Percentiles rank a stretch among this genome's conserved stretches.
phyloP scores from a whole-genome alignment of 2,113 vertebrate species.

The Merops nubicus region DNA sequence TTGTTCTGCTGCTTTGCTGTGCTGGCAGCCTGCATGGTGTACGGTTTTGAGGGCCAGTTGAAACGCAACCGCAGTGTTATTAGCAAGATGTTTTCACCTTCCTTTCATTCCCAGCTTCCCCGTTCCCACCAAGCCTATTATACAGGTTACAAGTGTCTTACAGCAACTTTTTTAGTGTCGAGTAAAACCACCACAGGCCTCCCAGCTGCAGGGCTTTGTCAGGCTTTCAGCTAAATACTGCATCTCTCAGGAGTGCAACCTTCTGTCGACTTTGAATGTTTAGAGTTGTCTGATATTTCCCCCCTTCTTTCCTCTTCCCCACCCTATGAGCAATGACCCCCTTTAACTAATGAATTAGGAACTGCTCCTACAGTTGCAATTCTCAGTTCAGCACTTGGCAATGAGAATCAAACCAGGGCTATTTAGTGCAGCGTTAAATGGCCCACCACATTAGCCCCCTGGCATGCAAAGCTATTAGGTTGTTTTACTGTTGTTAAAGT shows the following conservation, averaged over 20 bases:
- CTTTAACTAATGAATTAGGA: slow-evolving; percentile 83
- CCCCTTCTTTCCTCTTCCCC: slow-evolving; percentile 23
- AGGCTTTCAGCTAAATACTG: slow-evolving; percentile 49
- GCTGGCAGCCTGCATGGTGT: background rate
- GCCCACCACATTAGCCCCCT: slow-evolving; percentile 82
- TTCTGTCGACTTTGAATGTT: slow-evolving; percentile 64
- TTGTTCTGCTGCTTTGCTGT: background rate
- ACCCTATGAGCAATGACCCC: slow-evolving; percentile 82
- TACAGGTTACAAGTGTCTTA: slow-evolving; percentile 63
- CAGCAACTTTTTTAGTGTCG: slow-evolving; percentile 21
- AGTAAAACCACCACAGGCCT: slow-evolving; percentile 49
- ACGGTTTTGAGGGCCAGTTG: slow-evolving; percentile 41
- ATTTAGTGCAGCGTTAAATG: slow-evolving; percentile 83
- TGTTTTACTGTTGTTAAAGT: slow-evolving; percentile 84
- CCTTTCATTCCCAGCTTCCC: slow-evolving; percentile 41
- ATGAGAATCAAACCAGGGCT: slow-evolving; percentile 79
- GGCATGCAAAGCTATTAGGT: slow-evolving; percentile 82
- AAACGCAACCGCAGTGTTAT: slow-evolving; percentile 12
- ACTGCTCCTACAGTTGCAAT: slow-evolving; percentile 77
- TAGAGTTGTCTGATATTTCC: slow-evolving; percentile 20
- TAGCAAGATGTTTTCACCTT: slow-evolving; percentile 62
- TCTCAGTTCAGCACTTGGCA: slow-evolving; percentile 83
- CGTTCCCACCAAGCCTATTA: slow-evolving; percentile 67
- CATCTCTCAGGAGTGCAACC: slow-evolving; percentile 62
- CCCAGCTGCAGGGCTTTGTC: slow-evolving; percentile 67